Conservation (phyloP, 2,888 invertebrate species). For the Stenodema calcarata region DNA sequence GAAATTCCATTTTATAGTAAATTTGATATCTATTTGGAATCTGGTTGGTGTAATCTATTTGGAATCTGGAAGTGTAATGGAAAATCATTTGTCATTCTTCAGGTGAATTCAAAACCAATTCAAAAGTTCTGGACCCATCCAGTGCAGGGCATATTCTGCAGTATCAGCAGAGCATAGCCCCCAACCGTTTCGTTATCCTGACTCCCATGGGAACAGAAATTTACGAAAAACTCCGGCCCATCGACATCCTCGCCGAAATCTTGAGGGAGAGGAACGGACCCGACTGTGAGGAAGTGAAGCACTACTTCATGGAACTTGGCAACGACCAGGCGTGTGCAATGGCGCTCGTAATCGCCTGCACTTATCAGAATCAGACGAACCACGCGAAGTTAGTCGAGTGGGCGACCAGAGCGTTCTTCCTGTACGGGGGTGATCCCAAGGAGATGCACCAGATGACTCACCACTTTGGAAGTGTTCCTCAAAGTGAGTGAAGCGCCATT, state of each 20-base stretch:
- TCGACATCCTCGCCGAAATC: constrained; percentile 84
- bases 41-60: too few species aligned
- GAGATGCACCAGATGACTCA: constrained; percentile 38
- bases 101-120: constrained; percentile 61
- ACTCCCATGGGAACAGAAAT: constrained; percentile 88
- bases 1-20: too few species aligned
- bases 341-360: constrained; percentile 82
- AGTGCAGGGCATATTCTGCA: constrained; percentile 69
- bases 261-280: constrained; percentile 83
- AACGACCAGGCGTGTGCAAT: constrained; percentile 90
- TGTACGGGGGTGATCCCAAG: constrained; percentile 83
- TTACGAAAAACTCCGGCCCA: constrained; percentile 82
- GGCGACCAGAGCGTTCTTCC: constrained; percentile 90
- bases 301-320: constrained; percentile 83
- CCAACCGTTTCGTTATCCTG: constrained; percentile 78
- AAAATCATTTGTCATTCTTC: neutral
- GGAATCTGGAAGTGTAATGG: too few species aligned
- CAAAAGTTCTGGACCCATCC: constrained; percentile 67
- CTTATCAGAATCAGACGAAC: constrained; percentile 26
- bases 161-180: constrained; percentile 72
- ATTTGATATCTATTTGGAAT: too few species aligned
- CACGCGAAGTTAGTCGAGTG: constrained; percentile 71
- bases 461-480: constrained; percentile 21
- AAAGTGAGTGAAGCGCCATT: too few species aligned
- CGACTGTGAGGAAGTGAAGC: constrained; percentile 82